Evolutionary conservation across 1,140 invertebrate species (phyloP).

Genomic region (Radopholus similis): DNA sequence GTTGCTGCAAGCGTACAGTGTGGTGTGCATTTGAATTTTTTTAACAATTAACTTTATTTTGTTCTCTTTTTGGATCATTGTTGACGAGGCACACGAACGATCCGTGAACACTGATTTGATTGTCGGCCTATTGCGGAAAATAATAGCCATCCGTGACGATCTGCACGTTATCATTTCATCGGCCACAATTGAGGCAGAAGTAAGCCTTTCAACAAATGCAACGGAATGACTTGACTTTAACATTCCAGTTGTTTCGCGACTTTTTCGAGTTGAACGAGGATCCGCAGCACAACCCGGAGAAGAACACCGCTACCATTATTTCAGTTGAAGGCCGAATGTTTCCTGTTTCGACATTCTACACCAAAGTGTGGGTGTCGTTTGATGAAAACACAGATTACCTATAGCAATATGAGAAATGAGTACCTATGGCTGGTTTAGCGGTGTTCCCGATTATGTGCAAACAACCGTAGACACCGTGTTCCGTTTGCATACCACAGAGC

Average conservation of each 20-base stretch:
- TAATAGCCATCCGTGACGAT: constrained; percentile 95
- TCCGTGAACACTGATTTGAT: constrained; percentile 89
- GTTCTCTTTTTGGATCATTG: constrained; percentile 69
- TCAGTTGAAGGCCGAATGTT: constrained; percentile 82
- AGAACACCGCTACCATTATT: constrained; percentile 73
- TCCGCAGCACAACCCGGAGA: constrained; percentile 64
- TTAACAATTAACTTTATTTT: constrained; percentile 75
- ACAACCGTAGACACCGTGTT: constrained; percentile 79
- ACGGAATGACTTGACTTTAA: constrained; percentile 68
- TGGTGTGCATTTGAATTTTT: constrained; percentile 86
- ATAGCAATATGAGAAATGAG: background rate
- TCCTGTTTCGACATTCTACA: constrained; percentile 81
- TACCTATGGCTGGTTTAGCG: constrained; percentile 28
- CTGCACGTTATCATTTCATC: constrained; percentile 76
- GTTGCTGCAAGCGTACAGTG: constrained; percentile 32
- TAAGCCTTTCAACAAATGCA: constrained; percentile 74
- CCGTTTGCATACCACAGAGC: constrained; percentile 80
- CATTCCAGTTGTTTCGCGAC: constrained; percentile 66
- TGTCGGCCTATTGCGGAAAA: constrained; percentile 87
- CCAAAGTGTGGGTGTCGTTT: constrained; percentile 63
- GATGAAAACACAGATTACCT: background rate
- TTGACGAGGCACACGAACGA: constrained; percentile 97
- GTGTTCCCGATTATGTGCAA: constrained; percentile 62
- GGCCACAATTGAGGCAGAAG: constrained; percentile 92
- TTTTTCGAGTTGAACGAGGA: constrained; percentile 78